A percentile compares a stretch with the other conserved stretches of the same genome.
Conservation (phyloP, 2,113 vertebrate genomes). For the Vidua macroura region DNA sequence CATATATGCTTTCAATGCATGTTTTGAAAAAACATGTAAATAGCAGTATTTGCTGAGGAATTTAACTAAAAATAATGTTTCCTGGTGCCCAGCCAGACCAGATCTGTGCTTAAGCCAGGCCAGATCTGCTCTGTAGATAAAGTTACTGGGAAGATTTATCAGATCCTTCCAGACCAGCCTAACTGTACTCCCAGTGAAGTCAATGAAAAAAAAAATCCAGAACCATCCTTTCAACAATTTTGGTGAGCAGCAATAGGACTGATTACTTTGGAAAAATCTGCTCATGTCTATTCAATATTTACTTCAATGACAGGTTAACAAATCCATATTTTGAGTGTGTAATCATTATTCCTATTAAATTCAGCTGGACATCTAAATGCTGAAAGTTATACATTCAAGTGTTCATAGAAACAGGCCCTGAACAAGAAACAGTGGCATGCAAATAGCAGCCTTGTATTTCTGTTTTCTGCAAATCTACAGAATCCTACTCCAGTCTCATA, state of each 20-base stretch:
- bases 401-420: neutral
- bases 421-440: neutral
- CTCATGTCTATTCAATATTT: neutral
- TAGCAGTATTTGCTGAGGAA: neutral
- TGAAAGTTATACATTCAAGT: neutral
- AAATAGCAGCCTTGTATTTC: neutral
- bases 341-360: neutral
- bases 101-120: neutral
- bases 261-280: neutral
- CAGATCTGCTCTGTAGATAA: neutral
- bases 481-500: neutral
- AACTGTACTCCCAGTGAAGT: neutral
- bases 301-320: neutral
- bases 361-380: neutral
- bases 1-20: neutral
- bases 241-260: neutral
- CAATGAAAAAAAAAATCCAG: neutral
- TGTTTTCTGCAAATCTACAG: neutral
- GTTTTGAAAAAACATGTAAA: neutral
- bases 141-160: neutral
- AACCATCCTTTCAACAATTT: neutral
- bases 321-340: accelerated
- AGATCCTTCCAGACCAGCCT: neutral
- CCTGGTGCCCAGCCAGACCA: neutral
- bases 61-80: neutral